Conservation (phyloP, 1,140 invertebrate genomes). For the Bombus sibiricus region DNA sequence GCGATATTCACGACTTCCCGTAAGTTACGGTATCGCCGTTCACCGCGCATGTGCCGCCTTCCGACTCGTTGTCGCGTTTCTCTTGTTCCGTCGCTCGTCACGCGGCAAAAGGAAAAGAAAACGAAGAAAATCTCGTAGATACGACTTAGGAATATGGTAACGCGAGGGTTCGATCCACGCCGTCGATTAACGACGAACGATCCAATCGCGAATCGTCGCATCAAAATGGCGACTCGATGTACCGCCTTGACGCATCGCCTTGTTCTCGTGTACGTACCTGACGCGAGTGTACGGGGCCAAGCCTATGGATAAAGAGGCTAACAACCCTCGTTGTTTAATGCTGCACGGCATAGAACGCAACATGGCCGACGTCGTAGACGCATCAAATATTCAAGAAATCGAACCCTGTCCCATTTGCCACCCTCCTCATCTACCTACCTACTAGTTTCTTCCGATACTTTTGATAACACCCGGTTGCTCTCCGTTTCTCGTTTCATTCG, state of each 20-base stretch:
- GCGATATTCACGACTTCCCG: constrained; percentile 4
- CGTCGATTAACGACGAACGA: neutral
- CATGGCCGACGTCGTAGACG: constrained; percentile 71
- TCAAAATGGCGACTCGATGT: constrained; percentile 22
- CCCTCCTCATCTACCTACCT: neutral
- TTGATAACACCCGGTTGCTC: constrained; percentile 5
- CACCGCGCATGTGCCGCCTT: neutral
- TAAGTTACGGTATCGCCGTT: neutral
- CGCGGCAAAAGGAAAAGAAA: neutral
- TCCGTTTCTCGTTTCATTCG: neutral
- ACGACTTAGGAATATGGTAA: neutral
- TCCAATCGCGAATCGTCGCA: neutral
- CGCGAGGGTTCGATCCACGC: neutral
- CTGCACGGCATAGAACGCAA: constrained; percentile 72
- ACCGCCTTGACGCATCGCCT: constrained; percentile 14
- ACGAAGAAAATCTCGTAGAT: neutral
- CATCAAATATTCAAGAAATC: constrained; percentile 79
- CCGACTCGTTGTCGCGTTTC: neutral
- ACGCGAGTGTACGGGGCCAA: constrained; percentile 5
- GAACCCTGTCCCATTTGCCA: constrained; percentile 47
- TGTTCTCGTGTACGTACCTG: neutral
- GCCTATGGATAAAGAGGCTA: constrained; percentile 80
- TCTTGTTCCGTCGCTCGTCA: neutral
- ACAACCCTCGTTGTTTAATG: constrained; percentile 81
- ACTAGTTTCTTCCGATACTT: neutral